phyloP scores from a whole-genome alignment of 1,140 invertebrate genomes.

The Atta texana region DNA sequence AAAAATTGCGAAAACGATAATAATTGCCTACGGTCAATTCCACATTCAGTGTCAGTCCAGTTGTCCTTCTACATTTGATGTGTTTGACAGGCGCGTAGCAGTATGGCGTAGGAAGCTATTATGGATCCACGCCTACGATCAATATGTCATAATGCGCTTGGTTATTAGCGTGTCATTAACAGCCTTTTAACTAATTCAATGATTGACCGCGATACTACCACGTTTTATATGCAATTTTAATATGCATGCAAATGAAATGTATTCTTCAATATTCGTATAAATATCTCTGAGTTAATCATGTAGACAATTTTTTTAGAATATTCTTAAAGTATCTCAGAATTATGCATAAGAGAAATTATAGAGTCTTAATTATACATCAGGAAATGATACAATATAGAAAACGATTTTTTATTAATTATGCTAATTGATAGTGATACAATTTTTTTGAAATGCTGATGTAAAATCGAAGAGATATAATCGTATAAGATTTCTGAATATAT shows the following conservation, averaged over 20 bases:
- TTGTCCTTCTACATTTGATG: constrained; percentile 52
- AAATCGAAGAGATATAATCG: background rate
- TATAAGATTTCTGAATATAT: background rate
- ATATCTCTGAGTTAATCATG: background rate
- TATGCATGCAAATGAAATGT: background rate
- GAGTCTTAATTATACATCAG: background rate
- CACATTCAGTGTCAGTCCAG: constrained; percentile 70
- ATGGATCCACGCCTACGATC: constrained; percentile 69
- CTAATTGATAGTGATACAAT: background rate
- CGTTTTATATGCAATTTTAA: background rate
- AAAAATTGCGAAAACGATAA: constrained; percentile 11
- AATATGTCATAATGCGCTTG: constrained; percentile 46
- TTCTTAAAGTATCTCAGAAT: background rate
- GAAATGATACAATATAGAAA: background rate
- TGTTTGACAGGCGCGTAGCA: constrained; percentile 25
- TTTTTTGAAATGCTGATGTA: background rate
- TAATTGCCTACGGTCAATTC: constrained; percentile 50
- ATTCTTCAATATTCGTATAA: background rate
- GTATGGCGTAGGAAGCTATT: constrained; percentile 55
- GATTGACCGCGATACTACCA: constrained; percentile 30
- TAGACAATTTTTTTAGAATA: background rate
- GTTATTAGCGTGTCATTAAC: constrained; percentile 46
- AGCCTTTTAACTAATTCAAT: constrained; percentile 42
- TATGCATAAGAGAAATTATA: background rate
- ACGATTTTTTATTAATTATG: background rate